phyloP scores from a whole-genome alignment of 2,888 invertebrate genomes.

The Iphiclides podalirius region DNA sequence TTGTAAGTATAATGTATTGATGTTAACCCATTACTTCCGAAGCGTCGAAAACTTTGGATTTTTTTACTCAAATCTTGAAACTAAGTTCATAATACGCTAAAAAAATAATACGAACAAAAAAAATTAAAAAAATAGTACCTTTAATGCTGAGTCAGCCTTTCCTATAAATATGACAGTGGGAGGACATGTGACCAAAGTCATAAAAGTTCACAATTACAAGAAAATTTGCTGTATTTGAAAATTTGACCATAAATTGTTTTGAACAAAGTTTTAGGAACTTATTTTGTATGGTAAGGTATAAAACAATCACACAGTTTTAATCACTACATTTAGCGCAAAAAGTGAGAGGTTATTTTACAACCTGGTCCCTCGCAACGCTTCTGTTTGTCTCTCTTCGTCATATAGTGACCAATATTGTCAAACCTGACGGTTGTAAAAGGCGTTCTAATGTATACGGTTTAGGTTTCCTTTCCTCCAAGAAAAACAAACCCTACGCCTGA shows the following conservation, averaged over 20 bases:
- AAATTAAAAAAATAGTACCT: neutral
- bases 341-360: neutral
- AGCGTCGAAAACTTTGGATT: conserved; percentile 3
- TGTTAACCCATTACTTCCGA: conserved; percentile 1
- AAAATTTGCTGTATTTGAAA: neutral
- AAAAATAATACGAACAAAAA: neutral
- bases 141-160: neutral
- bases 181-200: neutral
- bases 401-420: conserved; percentile 1
- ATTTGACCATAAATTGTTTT: neutral
- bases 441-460: neutral
- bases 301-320: neutral
- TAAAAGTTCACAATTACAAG: conserved; percentile 1
- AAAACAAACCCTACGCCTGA: neutral
- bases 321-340: neutral
- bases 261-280: neutral
- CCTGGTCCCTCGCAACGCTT: neutral
- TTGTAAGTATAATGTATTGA: neutral
- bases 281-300: neutral
- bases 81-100: neutral
- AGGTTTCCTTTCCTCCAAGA: neutral
- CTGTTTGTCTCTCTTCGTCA: conserved; percentile 1
- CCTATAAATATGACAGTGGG: conserved; percentile 3
- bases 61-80: neutral
- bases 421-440: neutral